Conservation (phyloP, 2,888 invertebrate genomes). For the Mylabris sibirica region DNA sequence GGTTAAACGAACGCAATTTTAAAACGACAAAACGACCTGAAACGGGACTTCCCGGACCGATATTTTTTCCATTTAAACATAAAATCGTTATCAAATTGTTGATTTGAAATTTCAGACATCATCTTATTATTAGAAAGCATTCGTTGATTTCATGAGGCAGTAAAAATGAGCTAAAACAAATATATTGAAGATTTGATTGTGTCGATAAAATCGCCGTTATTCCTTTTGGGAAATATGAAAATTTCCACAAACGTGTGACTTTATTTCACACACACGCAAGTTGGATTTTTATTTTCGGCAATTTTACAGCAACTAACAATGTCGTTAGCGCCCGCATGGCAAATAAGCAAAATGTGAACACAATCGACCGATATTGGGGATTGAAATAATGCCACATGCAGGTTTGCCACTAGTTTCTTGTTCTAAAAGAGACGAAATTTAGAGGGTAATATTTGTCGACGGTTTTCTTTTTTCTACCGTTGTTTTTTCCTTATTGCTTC, state of each 20-base stretch:
- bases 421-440: conserved; percentile 45
- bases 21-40: conserved; percentile 17
- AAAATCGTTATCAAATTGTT: neutral
- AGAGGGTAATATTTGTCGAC: conserved; percentile 37
- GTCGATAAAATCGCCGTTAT: neutral
- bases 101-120: neutral
- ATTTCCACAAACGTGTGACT: neutral
- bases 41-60: neutral
- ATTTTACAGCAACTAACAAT: conserved; percentile 24
- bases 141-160: neutral
- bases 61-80: neutral
- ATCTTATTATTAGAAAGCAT: neutral
- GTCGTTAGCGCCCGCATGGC: conserved; percentile 37
- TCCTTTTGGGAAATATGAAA: neutral
- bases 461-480: conserved; percentile 20
- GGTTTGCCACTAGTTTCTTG: conserved; percentile 35
- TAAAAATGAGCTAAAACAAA: conserved; percentile 1
- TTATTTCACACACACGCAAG: neutral
- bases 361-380: conserved; percentile 40
- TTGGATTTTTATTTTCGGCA: neutral
- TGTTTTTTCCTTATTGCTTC: neutral
- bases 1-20: conserved; percentile 33
- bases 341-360: conserved; percentile 45
- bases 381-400: conserved; percentile 54
- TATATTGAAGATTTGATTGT: conserved; percentile 1